phyloP scores from a whole-genome alignment of 2,113 vertebrate genomes.

The Amblyornis subalaris region DNA sequence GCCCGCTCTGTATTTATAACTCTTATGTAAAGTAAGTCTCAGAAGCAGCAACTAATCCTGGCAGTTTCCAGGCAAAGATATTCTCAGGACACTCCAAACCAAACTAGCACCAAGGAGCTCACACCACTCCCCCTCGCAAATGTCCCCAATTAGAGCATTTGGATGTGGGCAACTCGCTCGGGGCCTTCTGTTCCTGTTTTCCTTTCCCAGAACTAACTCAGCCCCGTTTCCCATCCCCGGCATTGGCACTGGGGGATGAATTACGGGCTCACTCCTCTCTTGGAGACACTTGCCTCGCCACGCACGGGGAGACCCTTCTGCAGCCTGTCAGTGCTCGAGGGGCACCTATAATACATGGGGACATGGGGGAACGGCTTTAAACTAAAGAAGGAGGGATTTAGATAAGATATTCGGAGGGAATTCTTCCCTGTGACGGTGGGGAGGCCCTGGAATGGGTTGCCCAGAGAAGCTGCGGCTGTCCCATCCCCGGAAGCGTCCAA shows the following conservation, averaged over 20 bases:
- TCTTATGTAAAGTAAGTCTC: not conserved
- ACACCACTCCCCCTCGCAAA: not conserved
- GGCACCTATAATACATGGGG: accelerated
- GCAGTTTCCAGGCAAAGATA: not conserved
- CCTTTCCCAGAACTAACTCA: not conserved
- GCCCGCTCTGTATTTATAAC: not conserved
- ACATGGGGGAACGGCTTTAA: not conserved
- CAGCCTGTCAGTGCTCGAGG: not conserved
- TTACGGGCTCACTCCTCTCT: not conserved
- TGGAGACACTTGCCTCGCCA: not conserved
- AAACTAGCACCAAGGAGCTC: accelerated
- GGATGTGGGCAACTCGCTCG: not conserved
- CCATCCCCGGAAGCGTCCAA: not conserved
- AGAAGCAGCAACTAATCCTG: not conserved
- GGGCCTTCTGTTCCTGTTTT: not conserved
- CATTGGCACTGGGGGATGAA: not conserved
- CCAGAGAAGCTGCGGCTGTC: not conserved
- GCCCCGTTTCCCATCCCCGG: not conserved
- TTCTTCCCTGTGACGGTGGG: no score
- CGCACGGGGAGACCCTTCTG: accelerated
- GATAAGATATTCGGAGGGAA: not conserved
- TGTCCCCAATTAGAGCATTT: accelerated
- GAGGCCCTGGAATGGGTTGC: not conserved
- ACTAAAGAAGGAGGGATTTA: not conserved
- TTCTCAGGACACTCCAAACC: not conserved